Evolutionary conservation across 2,113 vertebrate genomes (phyloP).

Genomic region (Mustela nigripes): DNA sequence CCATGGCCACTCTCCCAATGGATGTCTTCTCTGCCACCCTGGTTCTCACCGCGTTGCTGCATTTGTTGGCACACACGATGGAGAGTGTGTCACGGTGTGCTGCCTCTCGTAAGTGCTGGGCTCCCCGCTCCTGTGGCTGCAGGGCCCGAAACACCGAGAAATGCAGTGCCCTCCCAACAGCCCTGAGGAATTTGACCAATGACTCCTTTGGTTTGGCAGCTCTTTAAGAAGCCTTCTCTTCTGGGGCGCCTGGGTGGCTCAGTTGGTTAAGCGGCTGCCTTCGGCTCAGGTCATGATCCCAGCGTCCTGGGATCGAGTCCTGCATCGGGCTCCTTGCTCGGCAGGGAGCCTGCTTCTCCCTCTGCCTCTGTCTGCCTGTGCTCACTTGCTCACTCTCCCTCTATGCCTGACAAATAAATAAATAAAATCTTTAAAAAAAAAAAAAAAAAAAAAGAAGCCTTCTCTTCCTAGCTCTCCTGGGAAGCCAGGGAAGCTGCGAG

Average conservation of each 20-base stretch:
- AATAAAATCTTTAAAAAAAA: too few species aligned
- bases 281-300: too few species aligned
- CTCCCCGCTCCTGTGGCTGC: not conserved
- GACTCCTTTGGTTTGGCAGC: not conserved
- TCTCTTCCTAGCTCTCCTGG: not conserved
- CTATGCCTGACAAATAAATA: too few species aligned
- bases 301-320: too few species aligned
- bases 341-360: too few species aligned
- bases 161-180: not conserved
- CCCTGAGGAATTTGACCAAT: not conserved
- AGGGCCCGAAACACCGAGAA: not conserved
- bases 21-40: not conserved
- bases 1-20: rapidly evolving
- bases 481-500: not conserved
- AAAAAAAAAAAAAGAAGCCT: too few species aligned
- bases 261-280: too few species aligned
- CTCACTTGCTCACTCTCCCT: too few species aligned
- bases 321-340: too few species aligned
- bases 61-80: rapidly evolving
- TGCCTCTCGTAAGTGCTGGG: not conserved
- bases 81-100: rapidly evolving
- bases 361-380: too few species aligned
- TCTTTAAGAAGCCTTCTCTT: not conserved
- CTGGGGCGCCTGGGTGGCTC: too few species aligned
- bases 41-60: rapidly evolving